Evolutionary conservation across 1,140 invertebrate species (phyloP), one percentile per base, ranked within the genome.

Genomic region (Drosophila sp.): DNA sequence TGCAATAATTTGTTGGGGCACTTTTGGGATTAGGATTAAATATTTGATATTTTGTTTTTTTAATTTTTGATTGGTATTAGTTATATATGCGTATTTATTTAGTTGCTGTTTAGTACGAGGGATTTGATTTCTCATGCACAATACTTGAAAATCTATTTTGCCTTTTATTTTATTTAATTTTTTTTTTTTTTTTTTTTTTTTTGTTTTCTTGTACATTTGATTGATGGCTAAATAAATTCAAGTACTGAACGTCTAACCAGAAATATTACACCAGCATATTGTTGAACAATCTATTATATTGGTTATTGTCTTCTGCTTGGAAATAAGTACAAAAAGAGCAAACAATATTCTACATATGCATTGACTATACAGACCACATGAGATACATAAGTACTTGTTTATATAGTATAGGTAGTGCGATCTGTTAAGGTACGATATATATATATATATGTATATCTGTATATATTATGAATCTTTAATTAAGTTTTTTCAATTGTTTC

Each of bases 221-320:
- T 72, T 51, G 40, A 69, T 69, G 89, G 80, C 79, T 84, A 91
- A 91, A 91, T 91, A 91, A 91, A 91, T 81, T 84, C 82, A 91
- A 91, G 90, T 90, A 91, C 87, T 91, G 90, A 89, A 91, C 80
- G 90, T 91, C 84, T 91, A 91, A 91, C 90, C 90, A 91, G 90
- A 84, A 75, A 91, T 91, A 91, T 91, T 91, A 91, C 90, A 91
- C 90, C 90, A 91, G 90, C 90, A 78, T 90, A 91, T 91, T 91
- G 90, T 91, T 91, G 90, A 76, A 86, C 84, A 91, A 89, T 80
- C 73, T 80, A 66, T 57, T 78, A 54, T 80, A 82, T 76, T 78
- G 81, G 82, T 84, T 79, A 87, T 90, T 86, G 78, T 90, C 79
- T 87, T 77, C 72, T 53, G 48, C 67, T 76, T 74, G 71, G 71